Evolutionary conservation across 2,888 invertebrate species (phyloP).

Genomic region (Trachelus tabidus): DNA sequence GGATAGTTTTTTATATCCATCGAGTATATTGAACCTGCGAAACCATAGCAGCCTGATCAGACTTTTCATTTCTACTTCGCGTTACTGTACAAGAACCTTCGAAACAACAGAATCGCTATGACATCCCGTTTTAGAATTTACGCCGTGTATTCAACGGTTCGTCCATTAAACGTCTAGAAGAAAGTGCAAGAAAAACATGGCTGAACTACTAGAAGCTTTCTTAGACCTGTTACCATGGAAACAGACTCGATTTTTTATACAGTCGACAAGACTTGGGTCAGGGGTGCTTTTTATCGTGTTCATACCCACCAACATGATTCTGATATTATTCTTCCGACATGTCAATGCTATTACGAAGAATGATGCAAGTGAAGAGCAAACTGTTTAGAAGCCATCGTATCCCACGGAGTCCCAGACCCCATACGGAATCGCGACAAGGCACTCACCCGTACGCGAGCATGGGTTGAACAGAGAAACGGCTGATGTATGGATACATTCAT

Average conservation of each 20-base stretch:
- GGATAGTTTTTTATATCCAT: background rate
- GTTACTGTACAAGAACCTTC: background rate
- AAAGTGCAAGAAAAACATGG: background rate
- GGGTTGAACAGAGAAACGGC: conserved; percentile 5
- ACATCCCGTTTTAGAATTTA: background rate
- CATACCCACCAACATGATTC: background rate
- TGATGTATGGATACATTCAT: conserved; percentile 27
- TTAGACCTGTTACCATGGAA: background rate
- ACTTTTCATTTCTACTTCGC: background rate
- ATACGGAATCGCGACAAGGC: background rate
- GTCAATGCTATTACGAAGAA: background rate
- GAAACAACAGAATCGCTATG: background rate
- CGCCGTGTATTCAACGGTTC: background rate
- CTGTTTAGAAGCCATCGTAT: background rate
- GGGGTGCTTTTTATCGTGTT: background rate
- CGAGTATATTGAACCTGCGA: background rate
- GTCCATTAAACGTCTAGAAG: background rate
- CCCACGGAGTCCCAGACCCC: background rate
- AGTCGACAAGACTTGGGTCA: background rate
- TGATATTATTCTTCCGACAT: background rate
- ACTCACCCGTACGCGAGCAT: background rate
- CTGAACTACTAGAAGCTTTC: too few relatives aligned
- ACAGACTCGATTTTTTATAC: background rate
- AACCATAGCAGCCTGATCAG: background rate
- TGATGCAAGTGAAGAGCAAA: background rate